Conservation (phyloP, 35 echinoderm and acorn worm genomes). For the Hemicentrotus pulcherrimus region DNA sequence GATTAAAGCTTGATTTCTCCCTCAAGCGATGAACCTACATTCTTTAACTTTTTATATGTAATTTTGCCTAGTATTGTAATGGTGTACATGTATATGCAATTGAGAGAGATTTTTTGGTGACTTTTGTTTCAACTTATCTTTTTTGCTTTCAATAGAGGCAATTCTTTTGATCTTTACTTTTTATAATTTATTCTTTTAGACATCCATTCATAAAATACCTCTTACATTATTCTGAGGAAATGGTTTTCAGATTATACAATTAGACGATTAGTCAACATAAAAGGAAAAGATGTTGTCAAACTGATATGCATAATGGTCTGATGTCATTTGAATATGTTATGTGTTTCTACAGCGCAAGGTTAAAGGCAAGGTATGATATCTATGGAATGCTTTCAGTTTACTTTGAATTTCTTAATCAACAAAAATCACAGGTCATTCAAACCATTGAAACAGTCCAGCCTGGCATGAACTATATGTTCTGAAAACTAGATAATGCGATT, state of each 20-base stretch:
- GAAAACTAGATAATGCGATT: not conserved
- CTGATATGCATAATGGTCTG: too few relatives aligned
- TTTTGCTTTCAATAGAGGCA: not conserved
- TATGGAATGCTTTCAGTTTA: not conserved
- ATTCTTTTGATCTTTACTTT: not conserved
- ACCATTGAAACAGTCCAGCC: not conserved
- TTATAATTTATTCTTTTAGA: not conserved
- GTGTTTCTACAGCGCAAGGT: constrained; percentile 38
- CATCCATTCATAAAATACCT: too few relatives aligned
- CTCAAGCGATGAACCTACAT: not conserved
- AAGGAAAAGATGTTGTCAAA: not conserved
- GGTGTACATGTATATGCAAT: too few relatives aligned
- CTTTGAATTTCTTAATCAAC: not conserved
- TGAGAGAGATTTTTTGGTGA: too few relatives aligned
- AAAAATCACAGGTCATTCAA: not conserved
- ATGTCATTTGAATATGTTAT: not conserved
- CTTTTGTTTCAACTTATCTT: not conserved
- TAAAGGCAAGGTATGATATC: constrained; percentile 27
- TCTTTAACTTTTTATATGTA: not conserved
- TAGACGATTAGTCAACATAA: not conserved
- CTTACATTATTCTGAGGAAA: too few relatives aligned
- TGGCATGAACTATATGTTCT: not conserved
- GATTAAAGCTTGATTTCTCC: not conserved
- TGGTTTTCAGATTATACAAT: not conserved
- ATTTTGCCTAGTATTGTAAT: too few relatives aligned